These are phyloP conservation scores for Lampropteryx suffumata DNA, from an alignment of 2,888 invertebrate species.

Conservation along the genomic window DNA sequence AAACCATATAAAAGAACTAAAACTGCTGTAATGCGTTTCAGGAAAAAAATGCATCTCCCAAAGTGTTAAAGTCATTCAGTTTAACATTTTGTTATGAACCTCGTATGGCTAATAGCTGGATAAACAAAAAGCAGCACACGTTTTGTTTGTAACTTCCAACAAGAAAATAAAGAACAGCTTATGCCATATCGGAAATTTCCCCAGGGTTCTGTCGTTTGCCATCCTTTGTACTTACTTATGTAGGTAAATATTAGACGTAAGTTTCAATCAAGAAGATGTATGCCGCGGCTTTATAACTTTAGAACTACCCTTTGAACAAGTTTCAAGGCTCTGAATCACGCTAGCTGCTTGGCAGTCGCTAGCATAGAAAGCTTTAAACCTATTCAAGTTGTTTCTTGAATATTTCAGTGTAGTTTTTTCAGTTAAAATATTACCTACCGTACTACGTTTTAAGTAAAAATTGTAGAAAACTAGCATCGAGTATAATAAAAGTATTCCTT, in stretches of 20 bases:
- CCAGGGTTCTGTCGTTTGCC: constrained; percentile 15
- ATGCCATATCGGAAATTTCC: constrained; percentile 30
- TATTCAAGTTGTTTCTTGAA: not conserved
- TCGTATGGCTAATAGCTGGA: not conserved
- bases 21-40: no score
- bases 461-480: no score
- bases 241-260: constrained; percentile 12
- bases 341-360: not conserved
- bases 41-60: no score
- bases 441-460: no score
- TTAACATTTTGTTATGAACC: not conserved
- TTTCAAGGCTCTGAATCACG: constrained; percentile 20
- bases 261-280: constrained; percentile 25
- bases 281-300: constrained; percentile 21
- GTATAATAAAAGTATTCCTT: no score
- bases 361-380: not conserved
- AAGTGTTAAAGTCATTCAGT: not conserved
- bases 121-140: not conserved
- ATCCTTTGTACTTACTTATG: constrained; percentile 12
- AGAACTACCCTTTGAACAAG: constrained; percentile 19
- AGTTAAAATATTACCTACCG: no score
- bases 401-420: not conserved
- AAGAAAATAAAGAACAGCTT: constrained; percentile 23
- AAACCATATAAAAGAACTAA: no score
- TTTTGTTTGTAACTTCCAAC: constrained; percentile 1